Evolutionary conservation across 2,113 vertebrate genomes (phyloP), one percentile per base, ranked within the genome.

Genomic region (Chlorocebus sabaeus): DNA sequence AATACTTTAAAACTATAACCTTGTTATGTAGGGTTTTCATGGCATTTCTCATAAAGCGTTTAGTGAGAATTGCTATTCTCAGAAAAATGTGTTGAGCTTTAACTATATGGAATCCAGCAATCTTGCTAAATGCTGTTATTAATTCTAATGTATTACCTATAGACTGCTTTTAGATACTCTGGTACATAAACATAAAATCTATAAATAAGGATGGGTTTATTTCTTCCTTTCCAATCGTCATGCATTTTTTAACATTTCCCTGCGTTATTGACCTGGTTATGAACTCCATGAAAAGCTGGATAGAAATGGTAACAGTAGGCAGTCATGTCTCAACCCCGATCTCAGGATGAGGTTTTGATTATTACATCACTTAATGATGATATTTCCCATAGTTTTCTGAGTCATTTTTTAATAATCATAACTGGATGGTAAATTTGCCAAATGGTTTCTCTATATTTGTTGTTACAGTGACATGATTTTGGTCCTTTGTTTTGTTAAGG

Each of bases 401-500:
- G 6, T 48, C 79, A 91, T 72, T 59, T 45, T n/a, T 57, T 67
- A 20, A 18, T 64, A 55, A 23, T 52, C 32, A 40, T 83, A 87
- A 67, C 64, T 87, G 30, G 38, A 59, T 75, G 52, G 52, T 82
- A 90, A 78, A 78, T 72, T 89, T 87, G 4, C 55, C n/a, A 79
- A 48, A 59, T 78, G 38, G 25, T 79, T 91, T 95, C 25, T 90
- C 70, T 93, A 1, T 79, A 38, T 91, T 64, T 85, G 9, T 93
- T 90, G 43, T 90, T 32, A 84, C 68, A 40, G 1, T 52, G 76
- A 82, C 13, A 38, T 64, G 67, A 75, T 64, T 87, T 92, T 87
- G 90, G 70, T 82, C 64, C 22, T 86, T 48, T 92, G 59, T 52
- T 90, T 96, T 83, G 11, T 93, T n/a, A 79, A 94, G 85, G 72